Conservation (phyloP, 2,113 vertebrate species). For the Osmerus eperlanus region DNA sequence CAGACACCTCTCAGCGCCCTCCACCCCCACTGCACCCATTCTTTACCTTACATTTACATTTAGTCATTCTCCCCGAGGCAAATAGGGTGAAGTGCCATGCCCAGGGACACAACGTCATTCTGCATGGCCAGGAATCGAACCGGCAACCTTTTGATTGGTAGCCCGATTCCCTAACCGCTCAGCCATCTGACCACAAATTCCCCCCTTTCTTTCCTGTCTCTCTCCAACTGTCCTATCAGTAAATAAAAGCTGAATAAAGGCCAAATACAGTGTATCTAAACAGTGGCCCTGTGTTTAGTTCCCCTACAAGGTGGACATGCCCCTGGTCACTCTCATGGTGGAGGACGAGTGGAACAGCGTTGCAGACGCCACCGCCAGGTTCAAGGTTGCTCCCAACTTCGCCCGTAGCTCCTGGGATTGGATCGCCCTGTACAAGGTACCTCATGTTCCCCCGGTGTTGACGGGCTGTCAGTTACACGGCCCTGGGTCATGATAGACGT, state of each 20-base stretch:
- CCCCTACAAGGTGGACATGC: slow-evolving; percentile 82
- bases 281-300: slow-evolving; percentile 71
- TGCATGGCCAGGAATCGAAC: too few relatives aligned
- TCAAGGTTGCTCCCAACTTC: slow-evolving; percentile 77
- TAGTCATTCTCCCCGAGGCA: too few relatives aligned
- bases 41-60: too few relatives aligned
- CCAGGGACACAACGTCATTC: too few relatives aligned
- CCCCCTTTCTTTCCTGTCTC: too few relatives aligned
- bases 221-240: not conserved
- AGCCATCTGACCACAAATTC: too few relatives aligned
- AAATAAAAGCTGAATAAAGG: not conserved
- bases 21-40: not conserved
- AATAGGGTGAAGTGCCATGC: too few relatives aligned
- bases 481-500: not conserved
- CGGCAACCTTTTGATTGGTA: too few relatives aligned
- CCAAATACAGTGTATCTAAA: too few relatives aligned
- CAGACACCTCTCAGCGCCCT: slow-evolving; percentile 35
- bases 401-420: slow-evolving; percentile 97
- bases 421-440: slow-evolving; percentile 96
- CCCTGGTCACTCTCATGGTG: slow-evolving; percentile 83
- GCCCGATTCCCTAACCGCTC: too few relatives aligned
- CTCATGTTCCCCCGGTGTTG: not conserved
- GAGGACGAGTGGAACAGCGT: slow-evolving; percentile 89
- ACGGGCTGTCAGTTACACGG: too few relatives aligned
- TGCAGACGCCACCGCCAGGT: slow-evolving; percentile 81